Evolutionary conservation across 2,113 vertebrate genomes (phyloP).

Genomic region (Dissostichus mawsoni): DNA sequence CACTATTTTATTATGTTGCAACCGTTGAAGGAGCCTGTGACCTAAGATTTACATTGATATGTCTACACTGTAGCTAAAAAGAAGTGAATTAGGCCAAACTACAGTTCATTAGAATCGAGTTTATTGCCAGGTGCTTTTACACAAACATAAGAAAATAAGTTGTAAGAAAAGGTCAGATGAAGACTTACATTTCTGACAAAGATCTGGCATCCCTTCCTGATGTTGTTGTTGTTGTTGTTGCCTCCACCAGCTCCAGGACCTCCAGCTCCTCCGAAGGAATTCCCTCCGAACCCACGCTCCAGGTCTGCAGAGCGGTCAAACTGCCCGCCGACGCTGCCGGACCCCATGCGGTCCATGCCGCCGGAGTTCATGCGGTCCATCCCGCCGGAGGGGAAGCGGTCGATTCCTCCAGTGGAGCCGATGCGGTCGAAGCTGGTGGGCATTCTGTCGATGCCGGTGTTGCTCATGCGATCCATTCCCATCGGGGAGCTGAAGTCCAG

Average conservation of each 20-base stretch:
- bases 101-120: too few species aligned
- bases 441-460: conserved; percentile 80
- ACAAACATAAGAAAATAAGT: too few species aligned
- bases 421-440: conserved; percentile 81
- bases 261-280: conserved; percentile 88
- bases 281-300: conserved; percentile 93
- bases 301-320: conserved; percentile 92
- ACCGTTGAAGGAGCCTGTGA: too few species aligned
- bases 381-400: conserved; percentile 83
- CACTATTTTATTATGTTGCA: too few species aligned
- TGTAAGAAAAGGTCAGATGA: not conserved
- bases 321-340: conserved; percentile 87
- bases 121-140: too few species aligned
- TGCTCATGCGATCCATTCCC: conserved; percentile 85
- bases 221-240: too few species aligned
- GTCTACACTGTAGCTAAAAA: too few species aligned
- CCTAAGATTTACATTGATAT: too few species aligned
- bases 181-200: conserved; percentile 97
- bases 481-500: conserved; percentile 82
- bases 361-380: conserved; percentile 90
- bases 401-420: conserved; percentile 75
- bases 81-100: too few species aligned
- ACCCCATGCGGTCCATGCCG: conserved; percentile 93
- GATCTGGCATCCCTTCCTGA: conserved; percentile 97
- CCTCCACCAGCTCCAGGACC: conserved; percentile 87